Evolutionary conservation across 2,113 vertebrate species (phyloP).

Genomic region (Halichoerus grypus): DNA sequence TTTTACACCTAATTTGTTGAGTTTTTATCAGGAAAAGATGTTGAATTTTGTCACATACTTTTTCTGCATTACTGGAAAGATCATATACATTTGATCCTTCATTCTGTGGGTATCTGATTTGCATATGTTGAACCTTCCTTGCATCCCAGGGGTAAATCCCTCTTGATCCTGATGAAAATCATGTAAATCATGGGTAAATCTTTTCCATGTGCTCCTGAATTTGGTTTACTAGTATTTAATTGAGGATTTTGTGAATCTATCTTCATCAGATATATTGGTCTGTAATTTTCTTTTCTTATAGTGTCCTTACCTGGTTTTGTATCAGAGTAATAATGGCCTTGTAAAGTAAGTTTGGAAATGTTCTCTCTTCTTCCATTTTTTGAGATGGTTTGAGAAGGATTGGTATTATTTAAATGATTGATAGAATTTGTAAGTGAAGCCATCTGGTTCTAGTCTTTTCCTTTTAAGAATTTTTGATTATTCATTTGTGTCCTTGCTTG

Average conservation of each 20-base stretch:
- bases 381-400: not conserved
- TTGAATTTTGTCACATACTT: not conserved
- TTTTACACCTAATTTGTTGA: not conserved
- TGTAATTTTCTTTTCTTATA: not conserved
- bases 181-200: not conserved
- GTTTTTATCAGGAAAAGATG: not conserved
- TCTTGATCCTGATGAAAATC: not conserved
- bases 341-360: not conserved
- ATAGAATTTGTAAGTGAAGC: not conserved
- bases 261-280: not conserved
- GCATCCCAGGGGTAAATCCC: not conserved
- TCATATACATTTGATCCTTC: not conserved
- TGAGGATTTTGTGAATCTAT: not conserved
- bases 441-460: not conserved
- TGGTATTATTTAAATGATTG: not conserved
- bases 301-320: not conserved
- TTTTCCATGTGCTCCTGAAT: not conserved
- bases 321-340: not conserved
- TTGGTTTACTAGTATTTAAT: not conserved
- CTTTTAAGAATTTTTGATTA: not conserved
- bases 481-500: not conserved
- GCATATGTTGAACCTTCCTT: not conserved
- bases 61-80: not conserved
- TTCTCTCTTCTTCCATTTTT: not conserved
- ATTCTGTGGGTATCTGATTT: not conserved